Evolutionary conservation across 2,797 vertebrate genomes (phyloP).

Genomic region (Rallus crepitans): DNA sequence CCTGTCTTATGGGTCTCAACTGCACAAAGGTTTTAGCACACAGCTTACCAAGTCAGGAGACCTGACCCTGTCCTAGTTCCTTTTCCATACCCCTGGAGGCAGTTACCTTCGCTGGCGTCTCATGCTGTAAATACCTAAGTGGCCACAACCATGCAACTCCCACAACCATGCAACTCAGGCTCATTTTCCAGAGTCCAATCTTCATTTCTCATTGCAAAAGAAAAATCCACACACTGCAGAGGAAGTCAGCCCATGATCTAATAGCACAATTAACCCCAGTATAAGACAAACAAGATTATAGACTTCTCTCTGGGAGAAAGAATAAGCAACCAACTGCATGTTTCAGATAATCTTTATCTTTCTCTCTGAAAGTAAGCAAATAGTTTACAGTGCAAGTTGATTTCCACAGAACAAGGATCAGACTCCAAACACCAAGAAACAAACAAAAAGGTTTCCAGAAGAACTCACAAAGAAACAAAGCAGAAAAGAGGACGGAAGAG

Average conservation of each 20-base stretch:
- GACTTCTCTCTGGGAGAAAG: background rate
- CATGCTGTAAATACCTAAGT: background rate
- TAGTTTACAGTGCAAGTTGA: conserved; percentile 78
- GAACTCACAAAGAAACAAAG: conserved; percentile 65
- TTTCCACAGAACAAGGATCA: conserved; percentile 70
- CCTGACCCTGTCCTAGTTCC: background rate
- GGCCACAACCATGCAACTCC: background rate
- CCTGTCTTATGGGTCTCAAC: background rate
- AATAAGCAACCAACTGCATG: conserved; percentile 1
- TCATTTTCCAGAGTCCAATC: background rate
- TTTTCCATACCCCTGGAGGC: too few species aligned
- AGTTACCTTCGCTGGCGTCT: background rate
- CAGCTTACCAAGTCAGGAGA: background rate
- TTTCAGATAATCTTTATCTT: conserved; percentile 75
- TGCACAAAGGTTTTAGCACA: background rate
- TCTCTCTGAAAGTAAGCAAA: conserved; percentile 71
- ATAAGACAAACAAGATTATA: conserved; percentile 26
- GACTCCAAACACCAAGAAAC: conserved; percentile 70
- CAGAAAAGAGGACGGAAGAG: conserved; percentile 35
- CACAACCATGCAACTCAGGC: background rate
- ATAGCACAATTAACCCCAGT: background rate
- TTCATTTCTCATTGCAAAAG: background rate
- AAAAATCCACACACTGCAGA: background rate
- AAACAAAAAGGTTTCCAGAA: conserved; percentile 54
- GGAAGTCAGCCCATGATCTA: background rate